A percentile compares a stretch with the other conserved stretches of the same genome.
These are phyloP conservation scores for Thymelicus lineola DNA, from an alignment of 2,888 invertebrate genomes.

Conservation along the genomic window DNA sequence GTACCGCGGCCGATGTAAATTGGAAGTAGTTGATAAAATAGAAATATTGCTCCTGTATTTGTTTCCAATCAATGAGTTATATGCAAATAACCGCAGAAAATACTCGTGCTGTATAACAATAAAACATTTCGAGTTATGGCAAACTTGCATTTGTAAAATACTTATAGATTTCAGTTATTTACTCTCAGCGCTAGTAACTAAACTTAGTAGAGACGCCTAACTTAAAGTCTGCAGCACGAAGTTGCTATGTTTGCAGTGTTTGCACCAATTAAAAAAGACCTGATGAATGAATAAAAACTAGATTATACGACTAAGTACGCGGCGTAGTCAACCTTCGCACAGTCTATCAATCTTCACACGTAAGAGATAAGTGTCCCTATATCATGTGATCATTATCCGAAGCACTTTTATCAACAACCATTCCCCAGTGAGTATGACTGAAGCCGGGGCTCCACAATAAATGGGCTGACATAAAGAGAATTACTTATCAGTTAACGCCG, in stretches of 20 bases:
- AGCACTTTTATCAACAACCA: slow-evolving; percentile 2
- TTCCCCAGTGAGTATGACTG: slow-evolving; percentile 19
- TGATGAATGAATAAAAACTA: no score
- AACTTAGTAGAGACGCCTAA: not conserved
- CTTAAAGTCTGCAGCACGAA: not conserved
- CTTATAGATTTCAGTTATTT: not conserved
- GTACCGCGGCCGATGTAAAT: slow-evolving; percentile 23
- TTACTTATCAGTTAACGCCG: slow-evolving; percentile 38
- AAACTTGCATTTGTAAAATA: not conserved
- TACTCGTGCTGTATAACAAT: slow-evolving; percentile 7
- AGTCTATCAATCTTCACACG: not conserved
- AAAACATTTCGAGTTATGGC: slow-evolving; percentile 25
- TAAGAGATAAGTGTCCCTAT: not conserved
- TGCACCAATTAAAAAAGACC: no score
- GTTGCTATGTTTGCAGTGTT: not conserved
- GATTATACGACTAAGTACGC: no score
- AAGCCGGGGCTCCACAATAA: slow-evolving; percentile 25
- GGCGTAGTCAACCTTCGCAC: no score
- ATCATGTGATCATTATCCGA: not conserved
- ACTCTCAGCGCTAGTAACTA: not conserved
- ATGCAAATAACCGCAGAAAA: slow-evolving; percentile 27
- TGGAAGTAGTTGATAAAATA: slow-evolving; percentile 34
- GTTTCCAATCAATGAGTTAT: slow-evolving; percentile 35
- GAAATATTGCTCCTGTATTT: slow-evolving; percentile 33
- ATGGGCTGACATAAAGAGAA: slow-evolving; percentile 31